Base-by-base conservation (phyloP, 2,113 vertebrate genomes). In the Lasiurus borealis region DNA sequence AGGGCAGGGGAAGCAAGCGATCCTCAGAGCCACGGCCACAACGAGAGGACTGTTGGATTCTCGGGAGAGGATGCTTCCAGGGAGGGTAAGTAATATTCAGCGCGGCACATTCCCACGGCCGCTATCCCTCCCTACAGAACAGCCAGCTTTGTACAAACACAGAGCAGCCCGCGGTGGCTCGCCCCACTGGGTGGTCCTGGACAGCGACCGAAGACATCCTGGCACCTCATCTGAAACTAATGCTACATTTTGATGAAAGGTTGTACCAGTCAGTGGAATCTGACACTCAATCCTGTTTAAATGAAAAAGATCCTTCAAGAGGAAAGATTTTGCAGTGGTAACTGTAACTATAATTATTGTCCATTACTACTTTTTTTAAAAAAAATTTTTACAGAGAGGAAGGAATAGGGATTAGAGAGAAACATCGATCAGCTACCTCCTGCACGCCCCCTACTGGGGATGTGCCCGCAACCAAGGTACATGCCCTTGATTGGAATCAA, bases 31-130 rank as follows among this genome's bases (percentile, higher is more conserved):
- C 36, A 27, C 0, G 2, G 50, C n/a, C 27, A 69, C 3, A 15
- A 9, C 0, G 23, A 52, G 29, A 50, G 11, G 18, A 23, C 52
- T 14, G 64, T 31, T 0, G 0, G 12, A 16, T 2, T 50, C 40
- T 50, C 18, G 23, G 48, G 8, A 40, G 72, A 68, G 0, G 46
- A 25, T 3, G 5, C 18, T 18, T 48, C 46, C 36, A 11, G 13
- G 16, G 69, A 4, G 19, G 23, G n/a, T 12, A 8, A 16, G 21
- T 2, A 0, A 2, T 6, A 72, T 25, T 13, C 69, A 0, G 18
- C 5, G 52, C 12, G 4, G 6, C 12, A 16, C 4, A 48, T 19
- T 23, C 44, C 54, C 36, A 18, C 0, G 19, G 21, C 13, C 48
- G 57, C 21, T 10, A 7, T 7, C 19, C 5, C 23, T 73, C 31